Base-by-base conservation (phyloP, 2,113 vertebrate genomes). In the Plecotus auritus region DNA sequence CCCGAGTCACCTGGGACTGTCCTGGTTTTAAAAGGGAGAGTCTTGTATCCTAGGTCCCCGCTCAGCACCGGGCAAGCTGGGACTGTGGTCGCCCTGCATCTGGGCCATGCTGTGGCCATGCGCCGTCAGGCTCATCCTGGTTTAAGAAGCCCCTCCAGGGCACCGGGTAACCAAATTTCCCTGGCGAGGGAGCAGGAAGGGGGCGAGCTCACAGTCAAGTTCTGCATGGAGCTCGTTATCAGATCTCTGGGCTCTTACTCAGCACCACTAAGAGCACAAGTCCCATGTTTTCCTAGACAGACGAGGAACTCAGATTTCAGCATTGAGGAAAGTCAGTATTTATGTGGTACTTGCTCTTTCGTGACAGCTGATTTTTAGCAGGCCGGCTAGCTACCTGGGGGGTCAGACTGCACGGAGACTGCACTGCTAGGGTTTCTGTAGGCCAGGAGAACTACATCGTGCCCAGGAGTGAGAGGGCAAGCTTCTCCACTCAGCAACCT, bases 341-440 rank as follows among this genome's bases (percentile, higher is more conserved):
- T 49, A 17, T 66, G 37, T 22, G 37, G 16, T 22, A 73, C 22
- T 17, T 78, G 72, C 49, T 67, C 74, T 91, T 42, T 87, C 9
- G 7, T 86, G 66, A 74, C 0, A 66, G 92, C 40, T 74, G 59
- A 88, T 91, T 81, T 85, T 90, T 42, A 8, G 37, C 42, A 32
- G 40, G 20, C 32, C 64, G 2, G 47, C n/a, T 67, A 74, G 59
- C 61, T 86, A 22, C 23, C 76, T 85, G 47, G 84, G 42, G 51
- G 78, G 7, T 69, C 72, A 12, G 12, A n/a, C 30, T 40, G 40
- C 56, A 84, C 16, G 35, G 49, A 86, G 77, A 18, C 1, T 56
- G 45, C 16, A 22, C 3, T 64, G 42, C 18, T 45, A 42, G 16
- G 35, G n/a, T 74, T 80, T 73, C 23, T 4, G 18, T 2, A 35